These are phyloP conservation scores for Spatulosminthurus flaviceps DNA, from an alignment of 2,888 invertebrate species.

Conservation along the genomic window DNA sequence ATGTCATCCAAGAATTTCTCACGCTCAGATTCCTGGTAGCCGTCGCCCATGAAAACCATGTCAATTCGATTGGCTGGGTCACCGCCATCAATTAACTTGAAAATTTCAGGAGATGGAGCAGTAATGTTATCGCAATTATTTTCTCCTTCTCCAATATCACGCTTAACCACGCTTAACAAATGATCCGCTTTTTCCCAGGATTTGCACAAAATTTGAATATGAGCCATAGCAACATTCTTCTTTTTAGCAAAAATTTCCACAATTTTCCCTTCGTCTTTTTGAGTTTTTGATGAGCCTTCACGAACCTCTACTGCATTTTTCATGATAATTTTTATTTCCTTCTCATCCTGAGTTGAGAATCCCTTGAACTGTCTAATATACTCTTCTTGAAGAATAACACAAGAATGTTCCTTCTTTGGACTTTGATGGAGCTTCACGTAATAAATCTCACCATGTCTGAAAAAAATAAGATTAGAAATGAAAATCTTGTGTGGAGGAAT, in stretches of 20 bases:
- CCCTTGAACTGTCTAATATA: conserved; percentile 49
- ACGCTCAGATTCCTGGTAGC: conserved; percentile 49
- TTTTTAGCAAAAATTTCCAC: conserved; percentile 54
- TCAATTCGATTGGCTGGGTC: conserved; percentile 57
- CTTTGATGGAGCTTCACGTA: conserved; percentile 50
- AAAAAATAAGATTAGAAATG: too few relatives aligned
- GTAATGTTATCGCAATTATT: background rate
- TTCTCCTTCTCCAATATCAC: too few relatives aligned
- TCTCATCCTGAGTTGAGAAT: conserved; percentile 49
- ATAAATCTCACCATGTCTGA: conserved; percentile 48
- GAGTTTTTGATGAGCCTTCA: too few relatives aligned
- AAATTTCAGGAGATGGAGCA: conserved; percentile 52
- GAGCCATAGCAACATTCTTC: conserved; percentile 38
- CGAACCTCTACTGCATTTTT: conserved; percentile 55
- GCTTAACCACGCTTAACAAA: too few relatives aligned
- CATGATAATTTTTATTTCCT: conserved; percentile 44
- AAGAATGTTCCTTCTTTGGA: conserved; percentile 20
- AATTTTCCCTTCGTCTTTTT: conserved; percentile 46
- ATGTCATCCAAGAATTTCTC: conserved; percentile 51
- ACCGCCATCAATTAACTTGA: conserved; percentile 58
- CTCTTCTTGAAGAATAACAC: conserved; percentile 49
- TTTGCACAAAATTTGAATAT: conserved; percentile 49
- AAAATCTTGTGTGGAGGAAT: too few relatives aligned
- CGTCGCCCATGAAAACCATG: conserved; percentile 61
- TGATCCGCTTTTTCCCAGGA: conserved; percentile 24